Conservation (phyloP, 2,113 vertebrate genomes). For the Lepisosteus oculatus region DNA sequence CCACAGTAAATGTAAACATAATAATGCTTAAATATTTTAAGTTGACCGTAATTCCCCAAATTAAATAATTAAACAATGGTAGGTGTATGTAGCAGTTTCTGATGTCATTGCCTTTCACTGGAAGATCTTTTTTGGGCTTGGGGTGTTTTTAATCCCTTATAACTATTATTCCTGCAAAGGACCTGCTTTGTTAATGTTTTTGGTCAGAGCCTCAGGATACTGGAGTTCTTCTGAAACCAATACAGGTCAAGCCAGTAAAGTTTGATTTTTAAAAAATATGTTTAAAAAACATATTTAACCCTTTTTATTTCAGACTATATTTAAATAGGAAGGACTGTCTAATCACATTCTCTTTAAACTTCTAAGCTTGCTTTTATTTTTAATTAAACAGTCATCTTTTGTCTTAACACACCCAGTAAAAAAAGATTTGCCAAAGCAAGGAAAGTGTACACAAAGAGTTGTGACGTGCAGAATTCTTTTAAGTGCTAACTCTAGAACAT, state of each 20-base stretch:
- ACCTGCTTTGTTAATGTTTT: background rate
- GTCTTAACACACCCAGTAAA: too few species aligned
- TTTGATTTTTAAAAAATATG: background rate
- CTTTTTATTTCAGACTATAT: background rate
- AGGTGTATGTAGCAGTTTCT: conserved; percentile 17
- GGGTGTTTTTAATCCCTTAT: background rate
- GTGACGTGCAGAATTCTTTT: too few species aligned
- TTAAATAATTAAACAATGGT: conserved; percentile 33
- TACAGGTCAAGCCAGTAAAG: background rate
- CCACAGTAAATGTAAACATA: background rate
- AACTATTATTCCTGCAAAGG: background rate
- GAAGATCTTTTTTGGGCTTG: conserved; percentile 6
- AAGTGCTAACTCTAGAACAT: too few species aligned
- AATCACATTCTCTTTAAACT: too few species aligned
- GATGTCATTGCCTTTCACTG: conserved; percentile 2
- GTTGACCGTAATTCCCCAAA: conserved; percentile 34
- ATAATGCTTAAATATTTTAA: conserved; percentile 29
- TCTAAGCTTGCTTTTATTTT: too few species aligned
- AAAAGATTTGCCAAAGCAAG: too few species aligned
- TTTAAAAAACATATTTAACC: background rate
- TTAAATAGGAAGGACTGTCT: too few species aligned
- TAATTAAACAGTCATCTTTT: too few species aligned
- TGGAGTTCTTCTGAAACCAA: background rate
- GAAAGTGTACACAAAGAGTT: too few species aligned
- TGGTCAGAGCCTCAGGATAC: background rate